Base-by-base conservation (phyloP, 2,888 invertebrate genomes). In the Ennomos fuscantarius region DNA sequence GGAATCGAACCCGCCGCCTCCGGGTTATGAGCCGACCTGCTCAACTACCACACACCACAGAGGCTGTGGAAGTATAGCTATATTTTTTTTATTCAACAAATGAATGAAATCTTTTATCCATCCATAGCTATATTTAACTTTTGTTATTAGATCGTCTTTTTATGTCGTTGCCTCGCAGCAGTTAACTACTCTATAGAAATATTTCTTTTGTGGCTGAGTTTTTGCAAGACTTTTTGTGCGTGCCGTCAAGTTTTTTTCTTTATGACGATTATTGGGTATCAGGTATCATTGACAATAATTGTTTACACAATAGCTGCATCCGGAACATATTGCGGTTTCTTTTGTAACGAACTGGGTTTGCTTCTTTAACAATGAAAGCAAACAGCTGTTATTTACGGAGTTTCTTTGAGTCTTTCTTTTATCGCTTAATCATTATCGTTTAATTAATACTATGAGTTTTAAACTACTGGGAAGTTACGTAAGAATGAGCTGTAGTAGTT, bases 261-360 rank as follows among this genome's bases (percentile, higher is more conserved):
- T 46, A 8, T 53, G 24, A 66, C 54, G 63, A 66, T 62, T 68
- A 64, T 69, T 70, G 65, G 65, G 61, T 63, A 57, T 66, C 65
- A 64, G 62, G 66, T 65, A 65, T 65, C 65, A 63, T 65, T 69
- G 73, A 66, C 67, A 68, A 67, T 80, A 73, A 80, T 76, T 79
- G 71, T 76, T 81, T 78, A 76, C 63, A 62, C 73, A 75, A 78
- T 73, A 74, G 68, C 65, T 69, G 63, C 70, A 68, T 69, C 70
- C 67, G 69, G 69, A 63, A 63, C 52, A 60, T 60, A 58, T 51
- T 68, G 63, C 63, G 66, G 66, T 70, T 69, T 68, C 68, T 71
- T 71, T 68, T 67, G 65, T 62, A 47, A 53, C 37, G 37, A 36
- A 53, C 44, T 41, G 24, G 24, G 37, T 65, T 60, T 65, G 34